Evolutionary conservation across 1,140 invertebrate species (phyloP), one percentile per base, ranked within the genome.

Genomic region (Pantala flavescens): DNA sequence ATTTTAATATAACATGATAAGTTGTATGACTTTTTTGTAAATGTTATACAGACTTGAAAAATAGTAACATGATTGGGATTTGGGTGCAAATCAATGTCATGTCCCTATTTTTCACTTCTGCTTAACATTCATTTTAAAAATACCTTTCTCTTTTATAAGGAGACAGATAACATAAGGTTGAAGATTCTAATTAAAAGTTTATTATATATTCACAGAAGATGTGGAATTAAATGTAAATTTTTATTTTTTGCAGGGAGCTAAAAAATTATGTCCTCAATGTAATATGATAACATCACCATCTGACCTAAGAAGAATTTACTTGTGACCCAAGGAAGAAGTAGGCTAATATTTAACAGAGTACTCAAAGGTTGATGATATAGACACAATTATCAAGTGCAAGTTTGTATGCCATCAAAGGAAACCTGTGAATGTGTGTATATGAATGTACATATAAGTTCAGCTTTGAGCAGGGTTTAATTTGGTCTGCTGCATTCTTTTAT

Each of bases 251-350:
- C 83, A 90, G 89, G 91, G 93, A 42, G 91, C 92, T 0, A 96
- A 96, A 84, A 97, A 96, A 80, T 86, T 97, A 24, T 98, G 95
- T 83, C 95, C 95, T 0, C 95, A 97, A 81, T 97, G 95, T 83
- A 97, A 96, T 84, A 93, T 93, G 84, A 97, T 97, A 77, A 97
- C 95, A 43, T 93, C 93, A 5, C 89, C 94, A 23, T 86, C 90
- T 76, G 93, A 97, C 84, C 84, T 97, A 73, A 85, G 95, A 77
- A 87, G 91, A 78, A 95, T 97, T 81, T 97, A 94, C 82, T 90
- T 97, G 87, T 97, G 87, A 90, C 49, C 49, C 49, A 3, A 63
- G n/a, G 49, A 63, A 63, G 49, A 63, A 63, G n/a, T 63, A 63
- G 49, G 49, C 5, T 63, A 21, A 63, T 16, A 63, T 16, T 1